Base-by-base conservation (phyloP, 2,888 invertebrate species). In the Diplazon laetatorius region DNA sequence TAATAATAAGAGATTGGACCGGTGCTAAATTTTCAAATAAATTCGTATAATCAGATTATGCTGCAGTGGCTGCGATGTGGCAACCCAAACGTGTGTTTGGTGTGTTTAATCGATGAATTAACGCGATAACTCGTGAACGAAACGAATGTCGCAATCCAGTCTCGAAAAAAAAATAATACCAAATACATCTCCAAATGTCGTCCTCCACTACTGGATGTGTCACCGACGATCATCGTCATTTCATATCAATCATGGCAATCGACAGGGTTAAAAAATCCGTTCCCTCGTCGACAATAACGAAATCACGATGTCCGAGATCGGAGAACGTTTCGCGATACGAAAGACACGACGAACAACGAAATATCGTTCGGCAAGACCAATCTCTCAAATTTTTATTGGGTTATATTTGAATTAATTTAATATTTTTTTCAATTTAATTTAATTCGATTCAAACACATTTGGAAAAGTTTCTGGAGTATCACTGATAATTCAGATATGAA, bases 21-120 rank as follows among this genome's bases (percentile, higher is more conserved):
- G n/a, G n/a, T n/a, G n/a, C n/a, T 16, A 8, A 16, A 30, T 35
- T 8, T 14, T 35, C 12, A 55, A 30, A 14, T 30, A 4, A 35
- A 37, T 57, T 18, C n/a, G 10, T 18, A 69, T 46, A n/a, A n/a
- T n/a, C n/a, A n/a, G n/a, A n/a, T n/a, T n/a, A n/a, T n/a, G n/a
- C n/a, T n/a, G 22, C n/a, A 50, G 14, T 8, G 35, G 20, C 30
- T 16, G 42, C 65, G n/a, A n/a, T 78, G 42, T 72, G 18, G 78
- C 78, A 76, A 78, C 78, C 55, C n/a, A n/a, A n/a, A n/a, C n/a
- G n/a, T n/a, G n/a, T n/a, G n/a, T n/a, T n/a, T n/a, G 2, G 48
- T 22, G 62, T 37, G 78, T 78, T 78, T 78, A 70, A 59, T 78
- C 78, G 76, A 76, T 78, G 16, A 44, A 10, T 44, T n/a, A 3